Conservation (phyloP, 2,113 vertebrate genomes). For the Percina caprodes region DNA sequence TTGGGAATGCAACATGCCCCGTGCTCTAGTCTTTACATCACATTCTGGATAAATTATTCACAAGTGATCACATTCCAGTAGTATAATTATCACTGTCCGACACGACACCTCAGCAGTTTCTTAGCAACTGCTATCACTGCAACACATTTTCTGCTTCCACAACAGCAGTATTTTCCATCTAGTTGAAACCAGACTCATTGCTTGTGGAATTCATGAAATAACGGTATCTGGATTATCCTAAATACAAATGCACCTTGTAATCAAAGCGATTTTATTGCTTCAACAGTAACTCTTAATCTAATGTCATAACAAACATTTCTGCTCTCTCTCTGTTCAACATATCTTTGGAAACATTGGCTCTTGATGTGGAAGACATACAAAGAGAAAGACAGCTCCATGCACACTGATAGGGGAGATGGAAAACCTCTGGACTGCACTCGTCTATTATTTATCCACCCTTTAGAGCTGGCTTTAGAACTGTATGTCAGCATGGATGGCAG, state of each 20-base stretch:
- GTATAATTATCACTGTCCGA: constrained; percentile 80
- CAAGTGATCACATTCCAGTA: constrained; percentile 69
- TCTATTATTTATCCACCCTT: constrained; percentile 65
- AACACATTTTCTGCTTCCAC: constrained; percentile 48
- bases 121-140: constrained; percentile 79
- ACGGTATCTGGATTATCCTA: constrained; percentile 2
- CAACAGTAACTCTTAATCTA: not conserved
- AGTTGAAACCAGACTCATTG: constrained; percentile 21
- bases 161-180: constrained; percentile 49
- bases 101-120: constrained; percentile 75
- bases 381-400: constrained; percentile 20
- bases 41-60: constrained; percentile 72
- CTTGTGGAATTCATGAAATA: constrained; percentile 27
- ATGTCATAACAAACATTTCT: constrained; percentile 6
- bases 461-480: constrained; percentile 36
- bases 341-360: constrained; percentile 22
- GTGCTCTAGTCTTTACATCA: constrained; percentile 47
- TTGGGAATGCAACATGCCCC: constrained; percentile 48
- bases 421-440: constrained; percentile 42
- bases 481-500: constrained; percentile 65
- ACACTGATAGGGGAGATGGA: constrained; percentile 34
- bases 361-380: constrained; percentile 8
- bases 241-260: constrained; percentile 14
- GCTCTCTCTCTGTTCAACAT: not conserved
- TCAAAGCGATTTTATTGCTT: constrained; percentile 22